A percentile compares a stretch with the other conserved stretches of the same genome.
These are phyloP conservation scores for Drosophila persimilis DNA, from an alignment of 1,140 invertebrate genomes.

Conservation along the genomic window DNA sequence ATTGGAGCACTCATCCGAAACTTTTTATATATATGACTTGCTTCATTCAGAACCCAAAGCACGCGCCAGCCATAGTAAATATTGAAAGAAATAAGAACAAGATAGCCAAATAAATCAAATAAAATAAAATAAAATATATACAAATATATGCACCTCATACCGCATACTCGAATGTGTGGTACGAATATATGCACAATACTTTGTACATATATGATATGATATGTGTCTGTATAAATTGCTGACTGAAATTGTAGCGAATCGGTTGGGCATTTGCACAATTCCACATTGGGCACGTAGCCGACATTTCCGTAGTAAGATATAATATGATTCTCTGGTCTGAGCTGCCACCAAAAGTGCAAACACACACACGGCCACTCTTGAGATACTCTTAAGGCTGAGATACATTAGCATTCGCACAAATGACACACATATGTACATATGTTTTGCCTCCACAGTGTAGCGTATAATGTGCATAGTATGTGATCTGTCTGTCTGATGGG, in stretches of 20 bases:
- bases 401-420: background rate
- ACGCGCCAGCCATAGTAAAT: constrained; percentile 70
- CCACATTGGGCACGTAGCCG: constrained; percentile 63
- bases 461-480: background rate
- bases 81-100: constrained; percentile 53
- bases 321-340: constrained; percentile 49
- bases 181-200: background rate
- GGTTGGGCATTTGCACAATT: constrained; percentile 33
- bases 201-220: background rate
- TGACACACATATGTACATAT: constrained; percentile 43
- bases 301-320: constrained; percentile 74
- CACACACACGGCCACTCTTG: constrained; percentile 12
- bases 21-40: constrained; percentile 41
- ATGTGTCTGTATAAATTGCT: constrained; percentile 42
- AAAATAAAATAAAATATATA: constrained; percentile 33
- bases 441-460: constrained; percentile 3
- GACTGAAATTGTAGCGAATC: constrained; percentile 60
- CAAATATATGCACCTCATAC: background rate
- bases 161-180: too few species aligned
- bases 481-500: too few species aligned
- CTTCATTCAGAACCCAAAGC: constrained; percentile 67
- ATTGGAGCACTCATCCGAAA: constrained; percentile 4
- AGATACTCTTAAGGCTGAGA: background rate
- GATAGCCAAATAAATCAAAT: constrained; percentile 55
- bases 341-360: constrained; percentile 43